These are phyloP conservation scores for Argyresthia goedartella DNA, from an alignment of 2,888 invertebrate genomes.

Conservation along the genomic window DNA sequence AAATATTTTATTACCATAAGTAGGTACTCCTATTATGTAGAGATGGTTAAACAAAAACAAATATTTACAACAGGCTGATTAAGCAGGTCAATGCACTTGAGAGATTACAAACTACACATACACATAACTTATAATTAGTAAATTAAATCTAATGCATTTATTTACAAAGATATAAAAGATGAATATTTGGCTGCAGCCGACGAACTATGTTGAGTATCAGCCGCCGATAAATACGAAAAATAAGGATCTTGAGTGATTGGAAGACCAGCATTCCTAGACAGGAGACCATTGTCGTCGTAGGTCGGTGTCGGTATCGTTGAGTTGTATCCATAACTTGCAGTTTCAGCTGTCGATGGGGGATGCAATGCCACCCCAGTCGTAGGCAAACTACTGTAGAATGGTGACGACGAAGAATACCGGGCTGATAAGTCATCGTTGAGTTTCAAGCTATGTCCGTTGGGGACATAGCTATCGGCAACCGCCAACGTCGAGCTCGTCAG, in stretches of 20 bases:
- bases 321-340: conserved; percentile 32
- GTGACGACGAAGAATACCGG: conserved; percentile 34
- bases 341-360: conserved; percentile 32
- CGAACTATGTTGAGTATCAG: conserved; percentile 29
- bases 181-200: conserved; percentile 37
- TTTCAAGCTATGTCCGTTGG: conserved; percentile 54
- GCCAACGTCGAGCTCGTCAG: conserved; percentile 40
- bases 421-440: conserved; percentile 42
- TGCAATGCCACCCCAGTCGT: conserved; percentile 28
- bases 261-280: conserved; percentile 29
- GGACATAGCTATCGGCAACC: conserved; percentile 48
- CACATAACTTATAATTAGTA: neutral
- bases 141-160: neutral
- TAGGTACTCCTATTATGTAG: no score
- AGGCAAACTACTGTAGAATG: conserved; percentile 44
- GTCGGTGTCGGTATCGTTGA: conserved; percentile 31
- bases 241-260: conserved; percentile 46
- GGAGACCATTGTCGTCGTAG: conserved; percentile 43
- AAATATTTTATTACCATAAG: no score
- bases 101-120: neutral
- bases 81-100: neutral
- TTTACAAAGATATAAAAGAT: conserved; percentile 21
- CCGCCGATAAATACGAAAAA: conserved; percentile 41
- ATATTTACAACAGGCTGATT: neutral
- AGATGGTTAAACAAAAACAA: neutral